Percentiles rank a stretch among this genome's conserved stretches.
phyloP scores from a whole-genome alignment of 2,888 invertebrate species.

The Sclerodermus sp. region DNA sequence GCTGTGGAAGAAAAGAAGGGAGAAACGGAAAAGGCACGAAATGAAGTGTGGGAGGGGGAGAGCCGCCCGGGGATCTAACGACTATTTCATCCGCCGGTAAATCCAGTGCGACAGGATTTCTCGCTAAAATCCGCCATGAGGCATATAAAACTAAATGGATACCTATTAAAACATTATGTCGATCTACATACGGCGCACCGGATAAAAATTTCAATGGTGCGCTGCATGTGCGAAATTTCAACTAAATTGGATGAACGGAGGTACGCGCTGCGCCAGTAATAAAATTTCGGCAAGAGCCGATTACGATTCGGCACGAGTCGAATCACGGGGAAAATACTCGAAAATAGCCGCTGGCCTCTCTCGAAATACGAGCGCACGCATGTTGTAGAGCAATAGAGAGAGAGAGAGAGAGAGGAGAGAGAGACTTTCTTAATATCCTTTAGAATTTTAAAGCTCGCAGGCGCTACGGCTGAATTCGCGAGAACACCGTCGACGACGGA shows the following conservation, averaged over 20 bases:
- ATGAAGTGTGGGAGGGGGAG: constrained; percentile 9
- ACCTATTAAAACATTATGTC: constrained; percentile 5
- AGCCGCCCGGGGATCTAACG: constrained; percentile 38
- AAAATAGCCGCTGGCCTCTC: no score
- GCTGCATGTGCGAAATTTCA: not conserved
- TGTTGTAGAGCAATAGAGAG: no score
- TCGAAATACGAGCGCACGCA: no score
- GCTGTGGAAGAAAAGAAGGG: not conserved
- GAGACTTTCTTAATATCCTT: no score
- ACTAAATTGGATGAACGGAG: not conserved
- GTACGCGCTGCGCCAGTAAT: not conserved
- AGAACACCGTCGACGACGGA: no score
- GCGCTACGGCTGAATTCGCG: no score
- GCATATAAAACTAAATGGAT: constrained; percentile 13
- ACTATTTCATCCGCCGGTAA: constrained; percentile 41
- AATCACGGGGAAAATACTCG: not conserved
- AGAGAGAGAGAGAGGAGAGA: no score
- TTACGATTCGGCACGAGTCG: not conserved
- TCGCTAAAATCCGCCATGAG: constrained; percentile 13
- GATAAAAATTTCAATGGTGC: constrained; percentile 26
- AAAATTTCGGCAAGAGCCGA: not conserved
- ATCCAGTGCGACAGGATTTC: constrained; percentile 21
- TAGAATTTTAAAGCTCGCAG: no score
- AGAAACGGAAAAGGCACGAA: constrained; percentile 14
- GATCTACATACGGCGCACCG: constrained; percentile 3